Base-by-base conservation (phyloP, 1,140 invertebrate species). In the Drosophila seguyi region DNA sequence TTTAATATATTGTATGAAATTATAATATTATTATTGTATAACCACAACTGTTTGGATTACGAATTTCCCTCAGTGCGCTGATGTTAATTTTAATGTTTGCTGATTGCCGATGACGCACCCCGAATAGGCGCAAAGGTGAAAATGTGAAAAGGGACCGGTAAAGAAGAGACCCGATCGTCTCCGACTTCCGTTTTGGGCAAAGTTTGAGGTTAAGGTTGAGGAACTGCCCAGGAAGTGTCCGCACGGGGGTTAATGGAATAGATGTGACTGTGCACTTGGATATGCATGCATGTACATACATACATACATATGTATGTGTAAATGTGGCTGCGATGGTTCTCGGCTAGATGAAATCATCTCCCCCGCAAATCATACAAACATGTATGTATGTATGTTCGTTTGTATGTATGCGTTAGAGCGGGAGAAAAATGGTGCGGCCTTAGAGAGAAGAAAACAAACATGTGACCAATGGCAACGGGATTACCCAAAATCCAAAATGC, bases 191-290 rank as follows among this genome's bases (percentile, higher is more conserved):
- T 74, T 87, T 66, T 53, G 48, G 38, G 65, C 47, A 27, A 74
- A 82, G 80, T 81, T 81, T 67, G 81, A 85, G 81, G 81, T 84
- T 55, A 84, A 84, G 77, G 76, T 77, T 80, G 72, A 72, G 81
- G 45, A 75, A 65, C 47, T 45, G 29, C 29, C 39, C 41, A 38
- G 31, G 53, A 55, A 65, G 47, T 42, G 42, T 69, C 66, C 66
- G 66, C 62, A 36, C 45, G 45, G 66, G 66, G 66, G 66, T 69
- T 66, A 75, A 75, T 65, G 71, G 65, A 58, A 57, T 65, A 52
- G 68, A 58, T 72, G 44, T 29, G 67, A 44, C 39, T 72, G 6
- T 45, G 42, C 31, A 63, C 55, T 31, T 47, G 63, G 25, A 47
- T 47, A 11, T 27, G 11, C 10, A 4, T n/a, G n/a, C 4, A 5